Evolutionary conservation across 2,888 invertebrate genomes (phyloP), one percentile per base, ranked within the genome.

Genomic region (Conus canariensis): DNA sequence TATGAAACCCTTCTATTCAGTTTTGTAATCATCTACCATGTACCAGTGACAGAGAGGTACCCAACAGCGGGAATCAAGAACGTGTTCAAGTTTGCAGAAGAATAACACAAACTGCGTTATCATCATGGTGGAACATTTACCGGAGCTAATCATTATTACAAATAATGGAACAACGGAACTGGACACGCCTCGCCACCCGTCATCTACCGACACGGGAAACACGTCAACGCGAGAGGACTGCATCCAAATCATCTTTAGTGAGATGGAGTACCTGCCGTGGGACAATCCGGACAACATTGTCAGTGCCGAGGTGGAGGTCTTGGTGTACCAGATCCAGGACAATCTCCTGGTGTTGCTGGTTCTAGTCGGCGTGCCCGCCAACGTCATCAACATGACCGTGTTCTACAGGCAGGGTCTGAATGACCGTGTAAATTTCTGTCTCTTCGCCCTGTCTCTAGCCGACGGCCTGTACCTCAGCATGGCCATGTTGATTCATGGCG

Each of bases 341-440:
- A 83, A 83, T 19, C 12, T 83, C 1, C 56, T 83, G 14, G 82
- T 19, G 22, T 22, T 83, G 9, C 58, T 83, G 58, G 14, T 83
- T 56, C 58, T 83, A 16, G 58, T 83, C 22, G 82, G 82, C 58
- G 56, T 19, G 9, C 82, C 82, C 16, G 82, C 82, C 19, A 83
- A 83, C 82, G 22, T 83, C 82, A 83, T 83, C 82, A 83, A 83
- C 82, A 83, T 83, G 82, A 58, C 82, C 19, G 82, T 83, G 82
- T 83, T 83, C 56, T 22, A 83, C 82, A 83, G 19, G 25, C 82
- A 83, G 10, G 82, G 82, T 25, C 82, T 83, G 22, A 22, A 12
- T 7, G 85, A 85, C n/a, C 59, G 85, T 25, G 85, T 85, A 25
- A 85, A 85, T 25, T 16, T 85, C 60, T 85, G 85, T 60, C 85